Base-by-base conservation (phyloP, 1,140 invertebrate genomes). In the Hyles vespertilio region DNA sequence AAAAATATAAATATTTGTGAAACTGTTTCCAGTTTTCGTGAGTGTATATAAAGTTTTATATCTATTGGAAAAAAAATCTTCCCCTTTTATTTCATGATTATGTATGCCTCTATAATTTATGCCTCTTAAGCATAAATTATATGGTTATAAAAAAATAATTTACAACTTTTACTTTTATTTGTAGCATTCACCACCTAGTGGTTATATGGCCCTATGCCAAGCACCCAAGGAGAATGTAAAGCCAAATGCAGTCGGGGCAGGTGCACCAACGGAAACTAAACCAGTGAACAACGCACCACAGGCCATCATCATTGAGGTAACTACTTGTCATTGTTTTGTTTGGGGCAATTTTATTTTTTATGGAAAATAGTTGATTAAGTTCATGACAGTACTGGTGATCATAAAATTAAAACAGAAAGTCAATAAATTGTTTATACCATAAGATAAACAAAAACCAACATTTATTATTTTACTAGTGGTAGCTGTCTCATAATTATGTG, bases 281-380 rank as follows among this genome's bases (percentile, higher is more conserved):
- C 90, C 91, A 44, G 89, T 91, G 1, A 93, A 93, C 58, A 98
- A 98, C 91, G 97, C 97, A 5, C 98, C 97, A 4, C 96, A 98
- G 81, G 97, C 97, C 32, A 96, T 98, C 56, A 96, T 98, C 51
- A 97, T 99, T 79, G 97, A 98, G 91, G 94, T 95, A 90, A 73
- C 4, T n/a, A 32, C 12, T 32, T 5, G 12, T 48, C 3, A 22
- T n/a, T 12, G 12, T 2, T 53, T 59, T 52, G 5, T 49, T 11
- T 32, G 3, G 7, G 9, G 46, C 11, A 48, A 48, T 48, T n/a
- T 0, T 2, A 48, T 0, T n/a, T 8, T n/a, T 48, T 48, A 22
- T 22, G 2, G 22, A 2, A 22, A 22, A 22, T 22, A 22, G 5
- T 48, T 11, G 7, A 48, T 40, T 8, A 40, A 40, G 36, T 8